Base-by-base conservation (phyloP, 2,888 invertebrate species). In the Ormyrus nitidulus region DNA sequence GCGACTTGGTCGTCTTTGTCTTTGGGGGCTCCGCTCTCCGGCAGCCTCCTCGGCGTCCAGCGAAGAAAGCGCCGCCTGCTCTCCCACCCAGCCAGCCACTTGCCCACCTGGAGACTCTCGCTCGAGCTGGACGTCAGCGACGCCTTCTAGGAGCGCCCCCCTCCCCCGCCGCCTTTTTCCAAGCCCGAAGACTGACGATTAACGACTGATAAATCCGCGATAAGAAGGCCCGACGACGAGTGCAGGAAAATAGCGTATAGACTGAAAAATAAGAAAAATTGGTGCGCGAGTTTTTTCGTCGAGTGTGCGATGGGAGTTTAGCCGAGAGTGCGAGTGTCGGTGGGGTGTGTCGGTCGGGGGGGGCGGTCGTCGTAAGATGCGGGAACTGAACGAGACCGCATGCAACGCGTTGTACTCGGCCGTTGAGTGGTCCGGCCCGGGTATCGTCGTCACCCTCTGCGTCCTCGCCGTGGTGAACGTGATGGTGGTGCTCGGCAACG, bases 401-500 rank as follows among this genome's bases (percentile, higher is more conserved):
- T 96, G 96, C 92, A 94, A 94, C 92, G 95, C 94, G 91, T 93
- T 96, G 91, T 93, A 95, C 88, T 95, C 95, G 90, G 93, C 94
- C 91, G 96, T 96, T 89, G 93, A 94, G 91, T 97, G 96, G 96
- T 94, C 94, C 90, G 95, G 96, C 91, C 95, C 96, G 84, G 92
- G 93, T 89, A 94, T 95, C 90, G 92, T 97, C 88, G 93, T 94
- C 86, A 95, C 95, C 88, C 93, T 97, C 87, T 94, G 95, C 86
- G 93, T 97, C 88, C 93, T 97, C 87, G 94, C 95, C 86, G 93
- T 97, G 86, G 96, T 98, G 89, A 96, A 97, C 91, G 94, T 97
- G 71, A 94, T 97, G 90, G 97, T 98, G 84, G 95, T 98, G 84
- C 94, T 96, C 79, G 98, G 95, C 77, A 98, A 98, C 92, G 95